Base-by-base conservation (phyloP, 1,140 invertebrate genomes). In the Monochamus saltuarius region DNA sequence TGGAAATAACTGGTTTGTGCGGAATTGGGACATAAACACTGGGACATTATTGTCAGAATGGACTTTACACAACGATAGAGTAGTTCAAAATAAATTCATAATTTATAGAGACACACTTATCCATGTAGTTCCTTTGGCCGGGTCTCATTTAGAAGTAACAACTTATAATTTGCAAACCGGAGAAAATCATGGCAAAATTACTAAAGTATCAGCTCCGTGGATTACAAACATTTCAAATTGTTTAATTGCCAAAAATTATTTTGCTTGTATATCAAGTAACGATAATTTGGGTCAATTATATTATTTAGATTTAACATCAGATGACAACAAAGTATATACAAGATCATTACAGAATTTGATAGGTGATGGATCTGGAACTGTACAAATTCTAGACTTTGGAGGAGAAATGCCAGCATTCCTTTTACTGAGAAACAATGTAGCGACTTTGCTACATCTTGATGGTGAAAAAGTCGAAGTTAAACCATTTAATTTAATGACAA, bases 1-100 rank as follows among this genome's bases (percentile, higher is more conserved):
- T 61, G 42, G 54, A 38, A 88, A 87, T 60, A 84, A 85, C 3
- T 88, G 84, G 52, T 74, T 90, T 55, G 84, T 94, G 9, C 78
- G 92, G 56, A 88, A 86, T 22, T 94, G 91, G 89, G 86, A 90
- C 71, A 74, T 84, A 11, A 82, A 82, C 11, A 86, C 84, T 68
- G 91, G 91, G 64, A 76, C 83, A 22, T 68, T 83, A 4, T 61
- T 81, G 10, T 84, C 80, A 79, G 85, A 87, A 67, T 86, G 85
- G 85, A 80, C 81, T 79, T 78, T 56, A 74, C 75, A 77, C 4
- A 72, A 79, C 0, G 76, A 78, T 3, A 78, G 79, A 2, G 73
- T 78, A 9, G 74, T 78, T 57, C 78, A 80, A 0, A 59, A 43
- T 54, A 46, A 39, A 16, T 64, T 67, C 56, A 43, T 36, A 9